Percentiles rank a stretch among this genome's conserved stretches.
Evolutionary conservation across 2,888 invertebrate genomes (phyloP).

Genomic region (Campopleginae sp.): DNA sequence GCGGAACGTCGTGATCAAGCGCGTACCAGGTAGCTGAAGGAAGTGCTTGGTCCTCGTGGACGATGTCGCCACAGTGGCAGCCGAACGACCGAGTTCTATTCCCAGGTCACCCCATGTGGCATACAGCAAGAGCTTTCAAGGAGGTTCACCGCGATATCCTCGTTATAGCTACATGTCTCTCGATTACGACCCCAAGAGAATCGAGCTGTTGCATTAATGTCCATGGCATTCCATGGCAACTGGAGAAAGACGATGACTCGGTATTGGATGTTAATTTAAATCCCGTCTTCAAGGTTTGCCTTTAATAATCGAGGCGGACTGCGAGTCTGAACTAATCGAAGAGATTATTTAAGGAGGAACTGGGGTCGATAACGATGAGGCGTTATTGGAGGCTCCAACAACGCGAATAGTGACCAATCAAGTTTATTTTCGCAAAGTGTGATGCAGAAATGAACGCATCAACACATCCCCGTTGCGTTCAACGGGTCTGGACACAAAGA

Average conservation of each 20-base stretch:
- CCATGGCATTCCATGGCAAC: conserved; percentile 25
- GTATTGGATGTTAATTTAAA: not conserved
- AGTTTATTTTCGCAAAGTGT: conserved; percentile 26
- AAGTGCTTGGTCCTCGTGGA: conserved; percentile 53
- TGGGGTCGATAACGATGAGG: not conserved
- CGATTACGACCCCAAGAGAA: conserved; percentile 35
- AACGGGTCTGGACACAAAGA: conserved; percentile 54
- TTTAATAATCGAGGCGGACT: too few relatives aligned
- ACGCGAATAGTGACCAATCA: conserved; percentile 16
- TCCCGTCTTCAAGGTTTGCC: not conserved
- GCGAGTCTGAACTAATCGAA: not conserved
- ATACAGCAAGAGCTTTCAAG: conserved; percentile 28
- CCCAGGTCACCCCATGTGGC: conserved; percentile 12
- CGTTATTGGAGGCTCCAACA: conserved; percentile 31
- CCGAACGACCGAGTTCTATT: conserved; percentile 35
- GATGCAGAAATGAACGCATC: conserved; percentile 59
- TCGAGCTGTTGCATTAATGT: conserved; percentile 20
- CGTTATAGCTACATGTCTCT: conserved; percentile 45
- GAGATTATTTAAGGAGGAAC: not conserved
- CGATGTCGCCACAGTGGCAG: conserved; percentile 48
- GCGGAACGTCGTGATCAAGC: conserved; percentile 60
- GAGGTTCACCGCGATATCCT: conserved; percentile 38
- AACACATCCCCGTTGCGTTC: conserved; percentile 50
- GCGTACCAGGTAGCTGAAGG: conserved; percentile 50
- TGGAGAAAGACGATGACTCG: not conserved